Base-by-base conservation (phyloP, 2,797 vertebrate species). In the Mus caroli region DNA sequence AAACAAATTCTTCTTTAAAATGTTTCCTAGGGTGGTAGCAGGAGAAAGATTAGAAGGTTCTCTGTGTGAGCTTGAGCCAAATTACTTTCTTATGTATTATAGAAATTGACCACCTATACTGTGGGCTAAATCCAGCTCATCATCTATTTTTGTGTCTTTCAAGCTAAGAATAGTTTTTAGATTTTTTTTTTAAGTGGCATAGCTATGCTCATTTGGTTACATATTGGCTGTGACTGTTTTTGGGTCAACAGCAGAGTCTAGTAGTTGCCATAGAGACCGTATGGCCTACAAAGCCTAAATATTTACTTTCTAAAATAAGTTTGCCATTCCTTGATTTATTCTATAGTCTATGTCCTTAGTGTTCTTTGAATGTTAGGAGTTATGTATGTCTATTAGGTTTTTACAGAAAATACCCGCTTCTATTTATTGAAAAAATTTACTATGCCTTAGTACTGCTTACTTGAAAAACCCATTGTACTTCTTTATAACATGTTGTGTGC, bases 111-210 rank as follows among this genome's bases (percentile, higher is more conserved):
- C 75, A 71, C 43, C 34, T 77, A 79, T 11, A 80, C 52, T 24
- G 31, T 88, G 54, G 46, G 76, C 69, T 28, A 96, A 86, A 93
- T 89, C 50, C 6, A 92, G 24, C 34, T 40, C 31, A 64, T n/a
- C 37, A 14, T 91, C 93, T 94, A 37, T 93, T 95, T 93, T 95
- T 83, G 64, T 80, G 71, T 24, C 24, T 40, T 90, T 19, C 10
- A 88, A 95, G 20, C 86, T 88, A 80, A 94, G 71, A 93, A 50
- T 87, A 83, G 4, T 54, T 95, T 96, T 95, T 90, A 94, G 4
- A 58, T 83, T 94, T 67, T 75, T 67, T 34, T 62, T 97, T 94
- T 69, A 92, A 88, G 69, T 52, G 31, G 13, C 73, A 34, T 90
- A 76, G 58, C 85, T 82, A 40, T 88, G 69, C 19, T 91, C 54